Conservation (phyloP, 2,888 invertebrate species). For the Caenorhabditis panamensis region DNA sequence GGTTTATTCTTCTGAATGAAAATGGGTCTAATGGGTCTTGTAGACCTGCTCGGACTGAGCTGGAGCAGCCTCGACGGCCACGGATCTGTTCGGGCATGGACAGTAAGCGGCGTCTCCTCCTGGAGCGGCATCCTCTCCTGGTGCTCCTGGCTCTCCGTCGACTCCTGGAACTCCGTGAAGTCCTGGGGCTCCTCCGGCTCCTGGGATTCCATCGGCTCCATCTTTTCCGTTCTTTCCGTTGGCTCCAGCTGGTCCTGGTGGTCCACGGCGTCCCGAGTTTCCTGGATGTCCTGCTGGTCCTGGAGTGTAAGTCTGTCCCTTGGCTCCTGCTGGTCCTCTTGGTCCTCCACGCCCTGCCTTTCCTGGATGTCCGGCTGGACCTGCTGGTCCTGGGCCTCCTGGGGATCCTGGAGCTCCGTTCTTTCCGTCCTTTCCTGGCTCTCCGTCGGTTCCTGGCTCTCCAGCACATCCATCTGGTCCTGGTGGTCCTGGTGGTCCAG, state of each 20-base stretch:
- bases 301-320: slow-evolving; percentile 40
- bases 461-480: slow-evolving; percentile 61
- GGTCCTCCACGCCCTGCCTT: slow-evolving; percentile 57
- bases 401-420: slow-evolving; percentile 39
- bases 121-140: slow-evolving; percentile 61
- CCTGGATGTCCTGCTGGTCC: slow-evolving; percentile 62
- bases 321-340: slow-evolving; percentile 56
- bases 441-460: slow-evolving; percentile 32
- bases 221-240: slow-evolving; percentile 54
- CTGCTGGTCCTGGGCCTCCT: slow-evolving; percentile 48
- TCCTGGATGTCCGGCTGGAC: slow-evolving; percentile 55
- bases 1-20: slow-evolving; percentile 23
- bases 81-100: slow-evolving; percentile 57
- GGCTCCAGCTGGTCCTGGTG: slow-evolving; percentile 57
- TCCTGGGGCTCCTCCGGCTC: slow-evolving; percentile 63
- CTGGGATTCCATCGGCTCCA: slow-evolving; percentile 61
- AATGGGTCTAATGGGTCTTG: slow-evolving; percentile 39
- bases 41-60: slow-evolving; percentile 51
- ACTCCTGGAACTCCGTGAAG: slow-evolving; percentile 59
- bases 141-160: slow-evolving; percentile 60
- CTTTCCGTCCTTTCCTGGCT: slow-evolving; percentile 21
- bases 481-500: slow-evolving; percentile 61
- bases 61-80: slow-evolving; percentile 45
- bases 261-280: slow-evolving; percentile 57
- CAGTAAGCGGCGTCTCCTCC: slow-evolving; percentile 63